These are phyloP conservation scores for Engraulis encrasicolus DNA, from an alignment of 2,113 vertebrate species.

Conservation along the genomic window DNA sequence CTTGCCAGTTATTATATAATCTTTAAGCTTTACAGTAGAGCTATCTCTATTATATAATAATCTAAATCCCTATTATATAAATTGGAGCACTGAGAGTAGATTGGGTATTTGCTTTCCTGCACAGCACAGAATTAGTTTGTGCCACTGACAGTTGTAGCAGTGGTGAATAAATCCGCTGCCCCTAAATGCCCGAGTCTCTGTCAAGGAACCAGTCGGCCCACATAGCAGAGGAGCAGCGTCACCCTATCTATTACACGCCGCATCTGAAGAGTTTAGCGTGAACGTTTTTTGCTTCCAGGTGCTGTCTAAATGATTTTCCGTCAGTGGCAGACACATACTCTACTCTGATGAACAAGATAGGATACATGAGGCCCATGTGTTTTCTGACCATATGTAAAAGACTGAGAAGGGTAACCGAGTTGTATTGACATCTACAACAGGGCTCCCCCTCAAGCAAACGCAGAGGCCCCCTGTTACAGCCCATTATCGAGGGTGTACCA, in stretches of 20 bases:
- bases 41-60: slow-evolving; percentile 52
- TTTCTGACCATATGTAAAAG: not conserved
- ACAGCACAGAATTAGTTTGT: not conserved
- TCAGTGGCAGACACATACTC: too few species aligned
- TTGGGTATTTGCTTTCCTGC: not conserved
- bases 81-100: slow-evolving; percentile 14
- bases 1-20: slow-evolving; percentile 48
- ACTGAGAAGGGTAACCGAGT: slow-evolving; percentile 77
- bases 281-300: not conserved
- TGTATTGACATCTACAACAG: slow-evolving; percentile 85
- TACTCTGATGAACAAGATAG: too few species aligned
- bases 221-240: not conserved
- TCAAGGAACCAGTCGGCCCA: not conserved
- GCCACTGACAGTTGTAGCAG: not conserved
- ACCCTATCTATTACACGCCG: not conserved
- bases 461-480: slow-evolving; percentile 97
- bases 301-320: not conserved
- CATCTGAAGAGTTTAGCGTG: not conserved
- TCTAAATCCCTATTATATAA: slow-evolving; percentile 46
- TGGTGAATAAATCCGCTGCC: not conserved
- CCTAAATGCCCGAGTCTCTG: not conserved
- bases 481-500: slow-evolving; percentile 98
- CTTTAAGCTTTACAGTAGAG: slow-evolving; percentile 41
- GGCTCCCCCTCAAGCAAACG: slow-evolving; percentile 98
- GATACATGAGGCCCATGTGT: not conserved